These are phyloP conservation scores for Plutella xylostella DNA, from an alignment of 2,888 invertebrate genomes.

Conservation along the genomic window DNA sequence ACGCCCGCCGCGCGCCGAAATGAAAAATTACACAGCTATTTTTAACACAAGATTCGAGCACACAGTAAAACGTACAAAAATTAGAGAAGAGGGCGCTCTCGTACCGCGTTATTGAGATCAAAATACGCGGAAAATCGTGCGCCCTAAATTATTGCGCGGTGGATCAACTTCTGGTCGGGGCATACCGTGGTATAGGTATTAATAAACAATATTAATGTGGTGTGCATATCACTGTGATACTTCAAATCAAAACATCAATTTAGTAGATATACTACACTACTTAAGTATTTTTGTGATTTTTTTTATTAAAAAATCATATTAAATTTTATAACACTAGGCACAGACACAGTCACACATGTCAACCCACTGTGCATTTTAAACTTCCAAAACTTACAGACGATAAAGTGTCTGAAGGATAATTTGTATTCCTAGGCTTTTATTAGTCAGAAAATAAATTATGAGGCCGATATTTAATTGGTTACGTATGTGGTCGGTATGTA, in stretches of 20 bases:
- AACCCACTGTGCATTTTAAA: no score
- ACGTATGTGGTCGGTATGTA: no score
- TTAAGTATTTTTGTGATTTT: no score
- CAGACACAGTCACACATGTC: no score
- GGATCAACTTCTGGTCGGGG: slow-evolving; percentile 31
- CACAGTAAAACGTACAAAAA: slow-evolving; percentile 67
- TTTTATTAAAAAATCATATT: no score
- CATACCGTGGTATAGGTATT: background rate
- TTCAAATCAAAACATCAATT: slow-evolving; percentile 63
- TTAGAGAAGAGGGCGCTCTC: slow-evolving; percentile 66
- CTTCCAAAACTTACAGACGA: no score
- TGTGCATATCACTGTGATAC: slow-evolving; percentile 57
- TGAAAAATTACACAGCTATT: slow-evolving; percentile 68
- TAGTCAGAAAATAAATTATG: no score
- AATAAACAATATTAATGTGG: slow-evolving; percentile 54
- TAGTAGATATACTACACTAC: no score
- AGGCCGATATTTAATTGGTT: no score
- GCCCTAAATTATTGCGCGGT: slow-evolving; percentile 59
- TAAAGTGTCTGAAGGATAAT: no score
- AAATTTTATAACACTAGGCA: no score
- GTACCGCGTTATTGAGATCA: slow-evolving; percentile 67
- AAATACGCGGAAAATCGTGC: slow-evolving; percentile 68
- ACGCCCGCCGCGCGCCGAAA: slow-evolving; percentile 63
- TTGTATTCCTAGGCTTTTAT: no score
- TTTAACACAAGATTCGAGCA: slow-evolving; percentile 62